Percentiles rank a stretch among this genome's conserved stretches.
These are phyloP conservation scores for Norana najaformis DNA, from an alignment of 2,888 invertebrate species.

Conservation along the genomic window DNA sequence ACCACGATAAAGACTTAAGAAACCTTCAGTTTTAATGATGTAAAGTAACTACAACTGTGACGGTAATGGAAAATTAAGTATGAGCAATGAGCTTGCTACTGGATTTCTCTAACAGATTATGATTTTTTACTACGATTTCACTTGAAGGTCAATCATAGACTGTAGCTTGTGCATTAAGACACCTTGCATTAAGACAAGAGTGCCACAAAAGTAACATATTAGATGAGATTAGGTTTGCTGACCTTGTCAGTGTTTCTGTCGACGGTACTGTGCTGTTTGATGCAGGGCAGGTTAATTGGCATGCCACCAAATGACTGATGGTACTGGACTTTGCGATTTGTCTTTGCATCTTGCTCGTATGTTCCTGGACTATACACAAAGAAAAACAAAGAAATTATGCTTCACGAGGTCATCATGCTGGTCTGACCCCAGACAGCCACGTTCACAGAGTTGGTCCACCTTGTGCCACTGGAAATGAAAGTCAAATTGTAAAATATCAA, in stretches of 20 bases:
- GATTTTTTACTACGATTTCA: neutral
- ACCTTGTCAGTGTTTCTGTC: conserved; percentile 62
- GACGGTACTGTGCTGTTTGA: conserved; percentile 59
- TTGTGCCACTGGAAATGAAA: too few relatives aligned
- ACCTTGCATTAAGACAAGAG: neutral
- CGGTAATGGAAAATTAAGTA: neutral
- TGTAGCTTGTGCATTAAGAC: neutral
- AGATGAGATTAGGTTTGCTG: neutral
- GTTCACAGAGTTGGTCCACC: neutral
- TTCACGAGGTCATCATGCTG: too few relatives aligned
- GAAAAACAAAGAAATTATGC: neutral
- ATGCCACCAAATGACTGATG: conserved; percentile 62
- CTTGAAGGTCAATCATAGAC: neutral
- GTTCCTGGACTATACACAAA: conserved; percentile 54
- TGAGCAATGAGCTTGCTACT: neutral
- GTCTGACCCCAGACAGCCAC: neutral
- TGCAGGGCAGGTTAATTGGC: conserved; percentile 57
- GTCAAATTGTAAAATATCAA: too few relatives aligned
- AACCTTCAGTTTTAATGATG: neutral
- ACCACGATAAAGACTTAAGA: neutral
- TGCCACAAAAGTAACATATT: neutral
- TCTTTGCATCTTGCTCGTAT: conserved; percentile 54
- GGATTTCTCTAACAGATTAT: neutral
- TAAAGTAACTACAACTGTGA: neutral
- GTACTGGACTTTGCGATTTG: conserved; percentile 59